Conservation (phyloP, 2,113 vertebrate species). For the Todiramphus chloris region DNA sequence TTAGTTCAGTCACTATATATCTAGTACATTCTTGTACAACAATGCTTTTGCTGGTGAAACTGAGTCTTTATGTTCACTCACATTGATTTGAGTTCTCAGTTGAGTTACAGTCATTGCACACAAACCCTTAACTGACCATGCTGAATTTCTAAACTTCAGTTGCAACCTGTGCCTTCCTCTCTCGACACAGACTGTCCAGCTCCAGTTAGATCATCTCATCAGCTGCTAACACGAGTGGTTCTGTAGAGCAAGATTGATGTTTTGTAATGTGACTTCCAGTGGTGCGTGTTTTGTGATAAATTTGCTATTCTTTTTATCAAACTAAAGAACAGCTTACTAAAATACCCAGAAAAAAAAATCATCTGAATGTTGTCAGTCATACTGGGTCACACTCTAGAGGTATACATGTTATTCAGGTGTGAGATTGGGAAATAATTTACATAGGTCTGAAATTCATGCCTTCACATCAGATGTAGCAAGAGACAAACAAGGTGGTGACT, state of each 20-base stretch:
- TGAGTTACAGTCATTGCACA: not conserved
- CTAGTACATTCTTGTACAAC: not conserved
- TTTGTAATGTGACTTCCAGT: not conserved
- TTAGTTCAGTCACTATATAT: not conserved
- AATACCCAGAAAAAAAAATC: not conserved
- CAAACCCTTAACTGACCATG: not conserved
- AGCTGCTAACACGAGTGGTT: not conserved
- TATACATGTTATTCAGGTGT: not conserved
- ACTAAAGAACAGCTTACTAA: not conserved
- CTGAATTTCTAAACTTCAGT: not conserved
- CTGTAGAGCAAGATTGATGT: not conserved
- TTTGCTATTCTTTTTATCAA: not conserved
- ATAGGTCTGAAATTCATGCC: not conserved
- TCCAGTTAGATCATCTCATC: not conserved
- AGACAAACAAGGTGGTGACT: not conserved
- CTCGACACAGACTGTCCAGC: not conserved
- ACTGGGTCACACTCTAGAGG: not conserved
- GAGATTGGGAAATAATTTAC: not conserved
- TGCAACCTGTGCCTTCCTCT: not conserved
- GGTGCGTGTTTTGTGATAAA: not conserved
- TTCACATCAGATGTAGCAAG: not conserved
- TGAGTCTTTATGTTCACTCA: not conserved
- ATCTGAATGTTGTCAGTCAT: not conserved
- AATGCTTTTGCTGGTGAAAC: not conserved
- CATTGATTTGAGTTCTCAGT: not conserved